phyloP scores from a whole-genome alignment of 2,113 vertebrate species.

The Ornithorhynchus anatinus region DNA sequence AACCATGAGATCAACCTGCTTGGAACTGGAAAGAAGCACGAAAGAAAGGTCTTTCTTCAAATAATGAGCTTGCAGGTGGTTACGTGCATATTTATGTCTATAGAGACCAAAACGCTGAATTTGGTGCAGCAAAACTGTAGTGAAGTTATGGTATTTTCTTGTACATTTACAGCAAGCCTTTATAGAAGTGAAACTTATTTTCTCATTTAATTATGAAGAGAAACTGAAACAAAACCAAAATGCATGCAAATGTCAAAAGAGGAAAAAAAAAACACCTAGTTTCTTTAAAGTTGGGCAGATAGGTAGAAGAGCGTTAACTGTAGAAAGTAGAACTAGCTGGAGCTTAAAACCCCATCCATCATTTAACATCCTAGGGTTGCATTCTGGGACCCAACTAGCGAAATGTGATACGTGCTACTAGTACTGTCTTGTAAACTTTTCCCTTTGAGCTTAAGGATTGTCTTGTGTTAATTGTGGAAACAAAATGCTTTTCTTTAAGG shows the following conservation, averaged over 20 bases:
- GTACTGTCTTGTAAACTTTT: neutral
- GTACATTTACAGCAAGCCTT: neutral
- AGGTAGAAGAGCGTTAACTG: neutral
- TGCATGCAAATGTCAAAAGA: neutral
- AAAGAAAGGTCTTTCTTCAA: neutral
- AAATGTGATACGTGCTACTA: neutral
- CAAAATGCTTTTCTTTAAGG: neutral
- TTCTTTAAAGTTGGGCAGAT: neutral
- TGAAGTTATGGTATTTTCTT: conserved; percentile 10
- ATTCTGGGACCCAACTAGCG: neutral
- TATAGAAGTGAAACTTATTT: neutral
- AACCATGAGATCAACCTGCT: conserved; percentile 14
- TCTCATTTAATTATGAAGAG: neutral
- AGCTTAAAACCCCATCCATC: neutral
- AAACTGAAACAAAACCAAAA: neutral
- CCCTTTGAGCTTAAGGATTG: neutral
- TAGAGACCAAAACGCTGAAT: no score
- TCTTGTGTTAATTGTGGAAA: neutral
- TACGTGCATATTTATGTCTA: no score
- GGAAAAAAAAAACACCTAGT: neutral
- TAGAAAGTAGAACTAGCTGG: neutral
- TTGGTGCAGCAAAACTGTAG: conserved; percentile 13
- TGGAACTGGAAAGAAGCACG: neutral
- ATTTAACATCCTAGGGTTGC: neutral
- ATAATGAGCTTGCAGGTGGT: no score